phyloP scores from a whole-genome alignment of 1,140 invertebrate genomes.

The Drosophila guanche region DNA sequence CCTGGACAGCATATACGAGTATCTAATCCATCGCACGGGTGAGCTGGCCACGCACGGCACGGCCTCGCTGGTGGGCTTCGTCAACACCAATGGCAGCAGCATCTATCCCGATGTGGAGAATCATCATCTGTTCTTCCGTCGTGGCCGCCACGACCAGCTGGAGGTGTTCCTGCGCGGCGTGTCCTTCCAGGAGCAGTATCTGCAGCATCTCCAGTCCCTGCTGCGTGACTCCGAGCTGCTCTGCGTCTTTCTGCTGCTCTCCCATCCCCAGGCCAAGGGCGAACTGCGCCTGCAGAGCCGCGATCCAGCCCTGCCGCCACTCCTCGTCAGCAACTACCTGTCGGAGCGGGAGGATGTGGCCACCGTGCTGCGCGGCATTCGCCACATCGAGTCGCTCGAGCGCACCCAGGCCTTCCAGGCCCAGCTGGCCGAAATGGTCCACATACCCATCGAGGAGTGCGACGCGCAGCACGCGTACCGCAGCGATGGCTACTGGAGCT shows the following conservation, averaged over 20 bases:
- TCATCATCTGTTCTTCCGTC: constrained; percentile 58
- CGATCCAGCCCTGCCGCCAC: constrained; percentile 88
- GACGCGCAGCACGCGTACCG: constrained; percentile 83
- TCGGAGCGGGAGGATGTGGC: constrained; percentile 86
- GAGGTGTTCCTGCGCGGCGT: constrained; percentile 37
- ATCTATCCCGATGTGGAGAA: constrained; percentile 77
- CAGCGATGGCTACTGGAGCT: constrained; percentile 89
- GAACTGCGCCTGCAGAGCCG: constrained; percentile 86
- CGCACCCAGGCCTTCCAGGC: constrained; percentile 86
- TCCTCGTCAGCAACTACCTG: constrained; percentile 90
- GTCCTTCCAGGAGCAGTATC: constrained; percentile 50
- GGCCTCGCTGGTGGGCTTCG: constrained; percentile 46
- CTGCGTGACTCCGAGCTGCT: constrained; percentile 44
- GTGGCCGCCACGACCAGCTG: constrained; percentile 39
- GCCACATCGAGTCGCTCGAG: constrained; percentile 86
- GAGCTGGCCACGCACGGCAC: constrained; percentile 85
- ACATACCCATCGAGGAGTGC: constrained; percentile 86
- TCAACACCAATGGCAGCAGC: constrained; percentile 55
- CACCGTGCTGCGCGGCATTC: constrained; percentile 87
- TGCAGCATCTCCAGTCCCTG: constrained; percentile 12
- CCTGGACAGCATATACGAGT: constrained; percentile 58
- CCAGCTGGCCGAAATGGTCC: constrained; percentile 85
- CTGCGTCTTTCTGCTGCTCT: constrained; percentile 87
- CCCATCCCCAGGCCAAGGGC: constrained; percentile 90
- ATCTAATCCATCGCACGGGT: constrained; percentile 73